These are phyloP conservation scores for Zaprionus capensis DNA, from an alignment of 1,140 invertebrate species.

Conservation along the genomic window DNA sequence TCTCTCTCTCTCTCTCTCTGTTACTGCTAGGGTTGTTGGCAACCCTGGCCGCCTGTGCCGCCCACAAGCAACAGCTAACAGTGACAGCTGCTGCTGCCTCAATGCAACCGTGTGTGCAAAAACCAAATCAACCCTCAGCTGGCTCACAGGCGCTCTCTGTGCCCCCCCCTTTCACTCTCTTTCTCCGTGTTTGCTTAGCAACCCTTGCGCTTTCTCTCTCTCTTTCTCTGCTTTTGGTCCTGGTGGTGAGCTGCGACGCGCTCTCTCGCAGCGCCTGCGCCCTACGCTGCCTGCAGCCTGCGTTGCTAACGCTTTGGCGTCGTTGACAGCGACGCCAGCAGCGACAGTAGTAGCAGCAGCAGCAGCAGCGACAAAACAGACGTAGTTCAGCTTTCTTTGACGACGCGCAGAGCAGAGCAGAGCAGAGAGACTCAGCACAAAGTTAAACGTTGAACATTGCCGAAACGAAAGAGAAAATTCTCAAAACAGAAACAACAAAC, in stretches of 20 bases:
- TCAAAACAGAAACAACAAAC: conserved; percentile 14
- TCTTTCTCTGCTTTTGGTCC: background rate
- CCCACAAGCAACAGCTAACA: conserved; percentile 34
- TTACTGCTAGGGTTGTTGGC: conserved; percentile 21
- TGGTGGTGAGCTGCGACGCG: background rate
- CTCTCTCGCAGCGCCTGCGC: background rate
- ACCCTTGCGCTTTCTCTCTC: background rate
- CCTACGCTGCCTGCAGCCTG: conserved; percentile 31
- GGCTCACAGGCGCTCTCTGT: conserved; percentile 2
- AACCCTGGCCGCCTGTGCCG: conserved; percentile 46
- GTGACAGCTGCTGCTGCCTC: conserved; percentile 59
- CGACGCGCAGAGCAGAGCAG: conserved; percentile 53
- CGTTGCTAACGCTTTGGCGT: conserved; percentile 19
- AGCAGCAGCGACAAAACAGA: conserved; percentile 63
- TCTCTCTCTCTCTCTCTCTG: background rate
- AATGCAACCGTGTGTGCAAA: conserved; percentile 66
- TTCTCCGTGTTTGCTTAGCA: background rate
- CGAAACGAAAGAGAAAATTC: conserved; percentile 1
- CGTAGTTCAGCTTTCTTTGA: conserved; percentile 72
- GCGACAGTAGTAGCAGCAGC: background rate
- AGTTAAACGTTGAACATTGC: conserved; percentile 40
- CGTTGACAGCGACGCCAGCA: conserved; percentile 25
- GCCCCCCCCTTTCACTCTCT: background rate
- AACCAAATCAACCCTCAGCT: conserved; percentile 52
- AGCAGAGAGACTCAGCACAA: conserved; percentile 25